phyloP scores from a whole-genome alignment of 30 jellyfish, hydroid and myxozoan species.

The Pelagia noctiluca region DNA sequence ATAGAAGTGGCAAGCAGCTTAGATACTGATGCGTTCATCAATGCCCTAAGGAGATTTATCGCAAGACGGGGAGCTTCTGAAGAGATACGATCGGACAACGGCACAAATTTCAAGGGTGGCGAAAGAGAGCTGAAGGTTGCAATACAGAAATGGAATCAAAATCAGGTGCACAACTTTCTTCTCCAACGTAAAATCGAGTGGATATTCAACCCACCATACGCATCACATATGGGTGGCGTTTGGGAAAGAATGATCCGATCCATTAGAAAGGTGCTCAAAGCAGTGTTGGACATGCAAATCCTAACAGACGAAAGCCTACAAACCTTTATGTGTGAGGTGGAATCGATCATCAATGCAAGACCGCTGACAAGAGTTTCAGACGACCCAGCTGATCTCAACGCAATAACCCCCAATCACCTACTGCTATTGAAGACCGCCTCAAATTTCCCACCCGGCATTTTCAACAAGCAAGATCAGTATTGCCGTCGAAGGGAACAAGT shows the following conservation, averaged over 20 bases:
- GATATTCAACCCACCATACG: conserved; percentile 69
- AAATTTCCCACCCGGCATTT: conserved; percentile 52
- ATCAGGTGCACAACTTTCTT: conserved; percentile 12
- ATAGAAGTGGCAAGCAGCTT: conserved; percentile 48
- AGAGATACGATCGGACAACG: conserved; percentile 36
- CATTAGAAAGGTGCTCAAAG: conserved; percentile 33
- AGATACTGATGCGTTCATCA: conserved; percentile 65
- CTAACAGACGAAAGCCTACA: conserved; percentile 59
- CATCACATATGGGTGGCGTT: conserved; percentile 73
- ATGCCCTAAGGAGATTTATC: conserved; percentile 47
- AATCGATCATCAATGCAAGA: conserved; percentile 54
- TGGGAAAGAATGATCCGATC: conserved; percentile 71
- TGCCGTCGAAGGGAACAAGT: conserved; percentile 52
- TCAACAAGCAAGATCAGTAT: conserved; percentile 33
- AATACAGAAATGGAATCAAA: conserved; percentile 46
- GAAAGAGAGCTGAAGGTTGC: conserved; percentile 35
- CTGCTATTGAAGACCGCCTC: conserved; percentile 33
- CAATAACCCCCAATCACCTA: conserved; percentile 72
- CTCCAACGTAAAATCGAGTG: conserved; percentile 45
- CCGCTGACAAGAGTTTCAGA: conserved; percentile 66
- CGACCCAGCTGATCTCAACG: conserved; percentile 61
- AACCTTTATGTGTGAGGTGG: conserved; percentile 68
- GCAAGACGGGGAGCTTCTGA: conserved; percentile 62
- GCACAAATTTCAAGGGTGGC: conserved; percentile 46
- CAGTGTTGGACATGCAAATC: conserved; percentile 24